Evolutionary conservation across 2,113 vertebrate genomes (phyloP).

Genomic region (Brachyistius frenatus): DNA sequence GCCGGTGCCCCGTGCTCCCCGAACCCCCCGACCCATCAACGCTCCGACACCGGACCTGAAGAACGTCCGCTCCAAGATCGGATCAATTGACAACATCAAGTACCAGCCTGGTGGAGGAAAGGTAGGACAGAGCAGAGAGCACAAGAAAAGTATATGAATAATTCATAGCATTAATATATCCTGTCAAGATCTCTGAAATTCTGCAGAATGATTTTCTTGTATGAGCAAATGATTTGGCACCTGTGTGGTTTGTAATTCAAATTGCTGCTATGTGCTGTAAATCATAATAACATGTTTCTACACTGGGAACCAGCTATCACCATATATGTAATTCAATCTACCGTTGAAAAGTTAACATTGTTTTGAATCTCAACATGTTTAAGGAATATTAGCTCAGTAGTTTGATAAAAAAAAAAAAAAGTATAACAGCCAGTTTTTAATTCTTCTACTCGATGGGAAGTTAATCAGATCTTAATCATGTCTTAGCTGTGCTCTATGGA

Average conservation of each 20-base stretch:
- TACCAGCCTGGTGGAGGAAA: conserved; percentile 96
- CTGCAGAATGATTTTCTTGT: conserved; percentile 13
- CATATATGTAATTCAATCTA: neutral
- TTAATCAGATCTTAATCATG: too few species aligned
- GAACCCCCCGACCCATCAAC: conserved; percentile 73
- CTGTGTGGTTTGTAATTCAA: conserved; percentile 4
- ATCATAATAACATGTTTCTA: neutral
- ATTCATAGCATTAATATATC: neutral
- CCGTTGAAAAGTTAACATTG: neutral
- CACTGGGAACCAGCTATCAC: neutral
- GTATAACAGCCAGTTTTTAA: too few species aligned
- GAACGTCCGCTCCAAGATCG: conserved; percentile 93
- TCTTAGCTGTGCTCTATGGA: too few species aligned
- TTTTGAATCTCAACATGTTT: neutral
- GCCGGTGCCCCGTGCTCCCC: conserved; percentile 73
- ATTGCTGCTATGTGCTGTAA: neutral
- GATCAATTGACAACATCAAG: conserved; percentile 96
- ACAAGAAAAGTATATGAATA: neutral
- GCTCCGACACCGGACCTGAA: conserved; percentile 90
- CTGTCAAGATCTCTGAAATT: conserved; percentile 23
- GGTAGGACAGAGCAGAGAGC: conserved; percentile 80
- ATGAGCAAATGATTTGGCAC: conserved; percentile 16
- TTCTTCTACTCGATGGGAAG: too few species aligned
- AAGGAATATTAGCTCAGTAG: too few species aligned
- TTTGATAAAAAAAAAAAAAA: too few species aligned